Evolutionary conservation across 2,888 invertebrate species (phyloP).

Genomic region (Orthosia gothica): DNA sequence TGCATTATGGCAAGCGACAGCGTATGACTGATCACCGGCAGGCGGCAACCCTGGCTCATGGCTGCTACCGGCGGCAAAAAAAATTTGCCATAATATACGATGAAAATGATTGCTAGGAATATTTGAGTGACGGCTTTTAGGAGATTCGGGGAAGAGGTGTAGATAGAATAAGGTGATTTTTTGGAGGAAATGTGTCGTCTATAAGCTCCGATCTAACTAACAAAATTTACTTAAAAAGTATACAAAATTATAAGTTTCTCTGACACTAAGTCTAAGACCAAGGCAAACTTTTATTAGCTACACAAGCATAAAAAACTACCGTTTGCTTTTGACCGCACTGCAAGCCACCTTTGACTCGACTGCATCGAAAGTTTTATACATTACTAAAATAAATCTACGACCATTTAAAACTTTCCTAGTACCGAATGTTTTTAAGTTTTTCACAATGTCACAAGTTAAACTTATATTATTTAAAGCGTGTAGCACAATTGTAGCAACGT

Average conservation of each 20-base stretch:
- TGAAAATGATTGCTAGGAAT: constrained; percentile 48
- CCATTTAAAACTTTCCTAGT: not conserved
- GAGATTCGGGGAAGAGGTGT: constrained; percentile 17
- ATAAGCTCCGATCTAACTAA: not conserved
- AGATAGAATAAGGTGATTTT: not conserved
- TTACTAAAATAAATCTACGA: no score
- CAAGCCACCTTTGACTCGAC: not conserved
- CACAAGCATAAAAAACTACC: not conserved
- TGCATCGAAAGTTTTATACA: no score
- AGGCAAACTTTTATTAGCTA: no score
- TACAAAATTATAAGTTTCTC: not conserved
- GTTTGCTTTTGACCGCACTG: not conserved
- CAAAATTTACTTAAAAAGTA: not conserved
- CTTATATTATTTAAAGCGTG: no score
- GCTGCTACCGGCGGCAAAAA: constrained; percentile 64
- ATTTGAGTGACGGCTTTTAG: constrained; percentile 37
- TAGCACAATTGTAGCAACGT: no score
- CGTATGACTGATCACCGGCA: constrained; percentile 80
- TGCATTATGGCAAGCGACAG: constrained; percentile 82
- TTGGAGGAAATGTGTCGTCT: not conserved
- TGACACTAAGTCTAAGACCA: not conserved
- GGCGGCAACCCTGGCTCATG: constrained; percentile 60
- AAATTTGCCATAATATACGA: constrained; percentile 53
- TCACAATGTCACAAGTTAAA: no score
- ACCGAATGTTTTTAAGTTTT: not conserved